Evolutionary conservation across 2,113 vertebrate species (phyloP), one percentile per base, ranked within the genome.

Genomic region (Ginglymostoma cirratum): DNA sequence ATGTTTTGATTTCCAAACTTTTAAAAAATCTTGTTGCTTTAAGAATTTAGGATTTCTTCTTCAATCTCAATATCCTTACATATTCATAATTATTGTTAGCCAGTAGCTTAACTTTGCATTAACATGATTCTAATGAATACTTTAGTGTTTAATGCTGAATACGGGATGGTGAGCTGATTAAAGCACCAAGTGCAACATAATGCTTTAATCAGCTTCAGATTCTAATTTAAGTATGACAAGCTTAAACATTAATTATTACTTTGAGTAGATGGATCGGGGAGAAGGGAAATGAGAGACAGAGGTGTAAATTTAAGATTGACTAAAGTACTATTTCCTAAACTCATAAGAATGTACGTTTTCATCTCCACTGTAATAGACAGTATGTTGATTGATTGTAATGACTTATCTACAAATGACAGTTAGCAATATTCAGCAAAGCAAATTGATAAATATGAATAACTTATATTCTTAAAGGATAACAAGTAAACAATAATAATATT

Each of bases 161-260:
- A 72, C 23, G 52, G 21, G 66, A 70, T 48, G 38, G 21, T 14
- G 52, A 72, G 94, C 94, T 72, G 94, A 72, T 95, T 95, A 72
- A 70, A 70, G 69, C 23, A 95, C 69, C 30, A 72, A 95, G 69
- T 48, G 21, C 24, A 76, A 14, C 42, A 76, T 3, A 19, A 10
- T 70, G 38, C 93, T 48, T 95, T 30, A 72, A 92, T 92, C 66
- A 95, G 93, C 93, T 95, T 24, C 69, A 48, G 66, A 69, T 95
- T 92, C 34, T 55, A 66, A 92, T 65, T 92, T 14, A 14, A 92
- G 89, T 23, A 10, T 66, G 89, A 93, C 89, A 93, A 93, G 30
- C 61, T 95, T 30, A 72, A 72, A 72, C 93, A 95, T 95, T 95
- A 72, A 72, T 95, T 95, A 70, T 42, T 70, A 94, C 93, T 94